Base-by-base conservation (phyloP, 2,797 vertebrate genomes). In the Graptemys geographica region DNA sequence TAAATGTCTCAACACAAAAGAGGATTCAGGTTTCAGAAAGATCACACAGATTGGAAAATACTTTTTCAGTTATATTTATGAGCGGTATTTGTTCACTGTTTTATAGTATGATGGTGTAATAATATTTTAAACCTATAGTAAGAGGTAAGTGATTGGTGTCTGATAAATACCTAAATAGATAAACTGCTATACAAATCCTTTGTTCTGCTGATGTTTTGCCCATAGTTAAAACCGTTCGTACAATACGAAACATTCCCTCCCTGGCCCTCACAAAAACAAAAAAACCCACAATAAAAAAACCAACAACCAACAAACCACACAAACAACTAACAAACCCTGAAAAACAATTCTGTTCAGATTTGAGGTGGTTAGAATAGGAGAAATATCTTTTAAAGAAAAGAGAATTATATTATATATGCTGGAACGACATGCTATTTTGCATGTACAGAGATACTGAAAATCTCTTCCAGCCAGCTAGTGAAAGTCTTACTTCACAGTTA, bases 1-100 rank as follows among this genome's bases (percentile, higher is more conserved):
- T 97, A 95, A 97, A 96, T 59, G 96, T 97, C 94, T 76, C 95
- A 88, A 87, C 81, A 97, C 95, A 96, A 97, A 97, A 95, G 95
- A 93, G 92, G 92, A 95, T 94, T 88, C 83, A 59, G 95, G 84
- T 96, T 96, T 95, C 76, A 80, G 90, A 80, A 85, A 90, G 86
- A 94, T 97, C 89, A 89, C 86, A 56, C 88, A 85, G 93, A 90
- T 37, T 89, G 90, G 88, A 90, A 97, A 97, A 96, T 89, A 95
- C 1, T 15, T 57, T 81, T 82, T 93, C 18, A 55, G 83, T 93
- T 89, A 96, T 81, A 96, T 94, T 81, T 93, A 90, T 84, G 85
- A 93, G 80, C 5, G 8, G n/a, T 15, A 81, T 94, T 94, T 93
- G 78, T 90, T 93, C 96, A 87, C 82, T 80, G 80, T 51, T 78